Percentiles rank a stretch among this genome's conserved stretches.
These are phyloP conservation scores for Aspidiotus rigidus DNA, from an alignment of 2,888 invertebrate genomes.

Conservation along the genomic window DNA sequence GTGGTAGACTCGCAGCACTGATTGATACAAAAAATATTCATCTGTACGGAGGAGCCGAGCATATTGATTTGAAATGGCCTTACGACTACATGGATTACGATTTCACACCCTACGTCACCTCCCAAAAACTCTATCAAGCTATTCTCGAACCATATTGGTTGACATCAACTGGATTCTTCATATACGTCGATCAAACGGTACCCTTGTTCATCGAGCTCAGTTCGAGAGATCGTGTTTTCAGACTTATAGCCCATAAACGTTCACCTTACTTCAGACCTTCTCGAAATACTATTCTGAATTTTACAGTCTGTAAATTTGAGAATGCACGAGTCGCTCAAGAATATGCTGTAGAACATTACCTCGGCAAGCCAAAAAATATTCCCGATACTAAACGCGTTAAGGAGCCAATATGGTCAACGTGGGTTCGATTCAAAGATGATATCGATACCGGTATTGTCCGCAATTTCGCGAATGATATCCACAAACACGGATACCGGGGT, in stretches of 20 bases:
- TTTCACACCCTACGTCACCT: slow-evolving; percentile 53
- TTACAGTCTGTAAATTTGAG: slow-evolving; percentile 53
- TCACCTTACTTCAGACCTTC: slow-evolving; percentile 42
- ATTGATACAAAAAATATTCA: slow-evolving; percentile 7
- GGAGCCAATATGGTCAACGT: slow-evolving; percentile 81
- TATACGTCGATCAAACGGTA: slow-evolving; percentile 53
- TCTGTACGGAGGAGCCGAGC: slow-evolving; percentile 57
- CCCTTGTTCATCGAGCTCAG: slow-evolving; percentile 54
- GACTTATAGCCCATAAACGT: slow-evolving; percentile 1
- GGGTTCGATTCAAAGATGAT: slow-evolving; percentile 62
- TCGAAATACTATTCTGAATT: slow-evolving; percentile 44
- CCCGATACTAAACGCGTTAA: slow-evolving; percentile 63
- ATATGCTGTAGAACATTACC: slow-evolving; percentile 52
- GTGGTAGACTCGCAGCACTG: neutral
- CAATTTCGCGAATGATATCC: slow-evolving; percentile 59
- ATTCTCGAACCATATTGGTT: slow-evolving; percentile 63
- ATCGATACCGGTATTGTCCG: slow-evolving; percentile 56
- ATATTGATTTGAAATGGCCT: slow-evolving; percentile 55
- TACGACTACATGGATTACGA: slow-evolving; percentile 51
- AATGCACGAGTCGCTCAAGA: slow-evolving; percentile 56
- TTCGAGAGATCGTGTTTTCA: slow-evolving; percentile 41
- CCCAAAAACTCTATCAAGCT: slow-evolving; percentile 49
- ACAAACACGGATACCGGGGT: slow-evolving; percentile 50
- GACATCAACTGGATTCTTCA: slow-evolving; percentile 59
- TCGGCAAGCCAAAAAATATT: slow-evolving; percentile 52